These are phyloP conservation scores for Idaea biselata DNA, from an alignment of 2,888 invertebrate species.

Conservation along the genomic window DNA sequence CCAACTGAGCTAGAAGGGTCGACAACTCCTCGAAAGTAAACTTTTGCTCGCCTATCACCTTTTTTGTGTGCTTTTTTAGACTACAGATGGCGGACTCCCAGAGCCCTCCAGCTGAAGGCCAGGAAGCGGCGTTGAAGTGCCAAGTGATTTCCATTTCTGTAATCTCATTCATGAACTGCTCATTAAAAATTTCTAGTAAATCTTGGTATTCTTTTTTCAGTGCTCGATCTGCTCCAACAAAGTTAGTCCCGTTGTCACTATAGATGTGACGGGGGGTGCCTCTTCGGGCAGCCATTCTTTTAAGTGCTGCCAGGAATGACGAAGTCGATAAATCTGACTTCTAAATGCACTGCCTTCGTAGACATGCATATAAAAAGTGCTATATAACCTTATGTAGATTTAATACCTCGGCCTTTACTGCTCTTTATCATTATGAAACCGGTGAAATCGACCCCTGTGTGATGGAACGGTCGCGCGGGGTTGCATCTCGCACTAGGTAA, in stretches of 20 bases:
- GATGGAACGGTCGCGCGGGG: constrained; percentile 16
- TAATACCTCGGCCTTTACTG: constrained; percentile 21
- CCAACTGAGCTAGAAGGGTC: background rate
- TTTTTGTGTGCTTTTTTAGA: background rate
- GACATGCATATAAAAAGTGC: constrained; percentile 23
- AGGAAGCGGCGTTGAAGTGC: background rate
- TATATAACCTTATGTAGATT: constrained; percentile 20
- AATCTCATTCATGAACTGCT: background rate
- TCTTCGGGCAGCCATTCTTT: constrained; percentile 25
- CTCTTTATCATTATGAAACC: constrained; percentile 18
- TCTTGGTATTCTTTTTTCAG: constrained; percentile 4
- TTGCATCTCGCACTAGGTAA: constrained; percentile 15
- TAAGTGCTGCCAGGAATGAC: constrained; percentile 26
- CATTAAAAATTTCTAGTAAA: background rate
- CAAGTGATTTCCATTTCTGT: constrained; percentile 1
- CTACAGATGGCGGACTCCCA: background rate
- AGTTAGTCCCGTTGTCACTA: constrained; percentile 29
- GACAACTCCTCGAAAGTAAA: background rate
- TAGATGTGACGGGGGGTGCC: too few relatives aligned
- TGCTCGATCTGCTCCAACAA: constrained; percentile 22
- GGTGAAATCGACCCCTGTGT: constrained; percentile 26
- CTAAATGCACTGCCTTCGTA: constrained; percentile 7
- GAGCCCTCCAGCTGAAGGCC: background rate
- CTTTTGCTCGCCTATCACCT: background rate
- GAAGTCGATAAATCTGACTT: constrained; percentile 21